Evolutionary conservation across 2,888 invertebrate genomes (phyloP), one percentile per base, ranked within the genome.

Genomic region (Mythimna lalbum): DNA sequence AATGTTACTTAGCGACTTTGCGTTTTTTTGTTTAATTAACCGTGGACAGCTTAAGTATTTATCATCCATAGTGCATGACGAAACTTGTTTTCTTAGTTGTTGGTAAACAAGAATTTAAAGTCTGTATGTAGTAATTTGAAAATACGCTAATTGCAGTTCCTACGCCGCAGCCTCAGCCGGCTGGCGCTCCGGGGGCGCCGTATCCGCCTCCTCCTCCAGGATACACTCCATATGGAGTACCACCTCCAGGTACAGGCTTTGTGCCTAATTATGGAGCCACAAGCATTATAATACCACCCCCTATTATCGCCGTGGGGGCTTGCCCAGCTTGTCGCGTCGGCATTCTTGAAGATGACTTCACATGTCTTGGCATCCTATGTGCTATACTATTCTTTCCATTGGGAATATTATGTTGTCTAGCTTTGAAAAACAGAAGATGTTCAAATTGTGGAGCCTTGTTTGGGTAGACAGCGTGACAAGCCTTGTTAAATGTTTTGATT

Each of bases 241-340:
- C 90, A 4, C 90, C 93, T 2, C 91, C 92, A 14, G 90, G 93
- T 27, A 93, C 96, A 0, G 92, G 95, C 0, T 97, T 96, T 82
- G 87, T 95, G 27, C 96, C 97, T 0, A 96, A 96, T 47, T 97
- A 97, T 82, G 97, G 97, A 23, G 96, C 97, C 3, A 95, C 96
- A 9, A 96, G 94, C 62, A 96, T 97, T 33, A 96, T 97, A 70
- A 97, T 97, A 78, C 97, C 97, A 63, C 97, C 97, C 5, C 97
- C 98, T 77, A 98, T 98, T 50, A 97, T 98, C 76, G 95, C 98
- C 0, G 97, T 99, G 0, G 98, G 98, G 0, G 98, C 98, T 4
- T 99, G 99, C 91, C 99, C 99, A 2, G 98, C 98, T 1, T 99
- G 99, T 89, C 96, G 98, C 82, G 98, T 98, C 73, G 99, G 99